A percentile compares a stretch with the other conserved stretches of the same genome.
phyloP scores from a whole-genome alignment of 2,888 invertebrate species.

The Chelonus formosanus region DNA sequence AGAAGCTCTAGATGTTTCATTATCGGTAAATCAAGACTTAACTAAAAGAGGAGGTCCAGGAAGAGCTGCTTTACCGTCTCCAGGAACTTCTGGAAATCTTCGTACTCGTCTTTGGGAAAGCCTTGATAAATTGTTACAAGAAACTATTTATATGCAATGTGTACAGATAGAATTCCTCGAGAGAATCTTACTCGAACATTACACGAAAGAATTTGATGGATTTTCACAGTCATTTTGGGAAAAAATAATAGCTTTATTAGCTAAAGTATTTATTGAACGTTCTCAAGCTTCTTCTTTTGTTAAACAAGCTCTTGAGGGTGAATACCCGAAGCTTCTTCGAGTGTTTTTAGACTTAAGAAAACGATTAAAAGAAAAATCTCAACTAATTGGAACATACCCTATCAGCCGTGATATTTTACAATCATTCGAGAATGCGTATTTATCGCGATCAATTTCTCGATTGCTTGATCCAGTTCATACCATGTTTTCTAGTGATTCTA shows the following conservation, averaged over 20 bases:
- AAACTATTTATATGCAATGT: conserved; percentile 76
- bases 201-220: conserved; percentile 52
- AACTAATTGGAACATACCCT: conserved; percentile 64
- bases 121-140: conserved; percentile 85
- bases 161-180: conserved; percentile 66
- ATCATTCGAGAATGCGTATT: conserved; percentile 84
- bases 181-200: conserved; percentile 55
- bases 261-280: conserved; percentile 64
- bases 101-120: conserved; percentile 84
- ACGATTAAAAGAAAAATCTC: conserved; percentile 68
- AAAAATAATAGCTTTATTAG: conserved; percentile 66
- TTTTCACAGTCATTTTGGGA: conserved; percentile 70
- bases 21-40: conserved; percentile 54
- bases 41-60: conserved; percentile 67
- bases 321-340: conserved; percentile 86
- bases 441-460: conserved; percentile 83
- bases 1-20: conserved; percentile 65
- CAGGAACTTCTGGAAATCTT: conserved; percentile 70
- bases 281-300: conserved; percentile 69
- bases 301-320: conserved; percentile 85
- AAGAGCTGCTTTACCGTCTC: conserved; percentile 69
- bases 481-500: conserved; percentile 77
- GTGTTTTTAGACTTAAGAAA: conserved; percentile 81
- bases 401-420: conserved; percentile 71
- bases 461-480: conserved; percentile 85